Evolutionary conservation across 2,888 invertebrate species (phyloP), one percentile per base, ranked within the genome.

Genomic region (Ochropacha duplaris): DNA sequence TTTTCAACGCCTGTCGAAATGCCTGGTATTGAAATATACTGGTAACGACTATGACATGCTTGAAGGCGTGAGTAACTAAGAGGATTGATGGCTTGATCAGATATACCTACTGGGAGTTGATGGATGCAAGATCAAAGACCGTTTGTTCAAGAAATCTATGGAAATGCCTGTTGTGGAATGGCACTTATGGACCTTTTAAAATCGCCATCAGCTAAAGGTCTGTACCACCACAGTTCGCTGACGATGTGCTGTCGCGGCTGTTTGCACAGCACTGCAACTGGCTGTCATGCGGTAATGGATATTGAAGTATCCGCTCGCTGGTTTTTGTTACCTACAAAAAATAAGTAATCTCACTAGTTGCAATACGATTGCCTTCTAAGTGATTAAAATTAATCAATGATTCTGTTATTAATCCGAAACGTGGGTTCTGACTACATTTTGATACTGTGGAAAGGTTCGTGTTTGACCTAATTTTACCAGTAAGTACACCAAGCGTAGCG

Each of bases 231-330:
- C 50, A 22, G 39, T n/a, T 50, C 55, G 74, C 72, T 78, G 80
- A 81, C 78, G 69, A 58, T 54, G 75, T 71, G 72, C 71, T 70
- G 73, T 66, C 69, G 67, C 59, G 62, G 64, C 68, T 87, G 86
- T 88, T 87, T 87, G 82, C 82, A 62, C 68, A 78, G 82, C 87
- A 84, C 86, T 88, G 84, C 82, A 84, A 63, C 73, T 65, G 70
- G 66, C 78, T 72, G 80, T 72, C 75, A 77, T 74, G 77, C 81
- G 72, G 80, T 87, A 87, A 87, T 87, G 86, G 85, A 84, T 85
- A 86, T 86, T 86, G 83, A 86, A 86, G 82, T 78, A 74, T 71
- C 74, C 69, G 62, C 67, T 65, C 67, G 64, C 69, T 67, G 60
- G 58, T 80, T 81, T 78, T 77, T 78, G 74, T 72, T 65, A 58